A percentile compares a stretch with the other conserved stretches of the same genome.
These are phyloP conservation scores for Cydia pomonella DNA, from an alignment of 1,140 invertebrate species.

Conservation along the genomic window DNA sequence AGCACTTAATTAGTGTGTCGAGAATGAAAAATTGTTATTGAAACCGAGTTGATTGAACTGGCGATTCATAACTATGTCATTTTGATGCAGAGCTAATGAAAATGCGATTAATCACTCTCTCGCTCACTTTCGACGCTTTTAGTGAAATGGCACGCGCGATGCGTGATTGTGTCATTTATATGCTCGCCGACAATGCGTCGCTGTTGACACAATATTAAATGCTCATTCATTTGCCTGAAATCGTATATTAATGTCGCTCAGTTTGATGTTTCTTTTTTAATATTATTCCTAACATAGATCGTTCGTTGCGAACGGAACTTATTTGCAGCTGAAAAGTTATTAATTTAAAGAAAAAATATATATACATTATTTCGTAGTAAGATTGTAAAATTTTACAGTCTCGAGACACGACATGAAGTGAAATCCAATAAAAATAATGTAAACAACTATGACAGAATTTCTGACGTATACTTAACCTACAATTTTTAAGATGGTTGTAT, in stretches of 20 bases:
- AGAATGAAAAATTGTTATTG: conserved; percentile 81
- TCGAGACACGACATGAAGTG: no score
- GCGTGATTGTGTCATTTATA: conserved; percentile 62
- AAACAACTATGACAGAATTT: no score
- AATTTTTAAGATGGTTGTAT: no score
- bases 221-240: conserved; percentile 21
- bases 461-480: no score
- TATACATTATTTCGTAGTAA: no score
- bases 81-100: conserved; percentile 76
- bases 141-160: conserved; percentile 53
- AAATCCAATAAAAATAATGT: no score
- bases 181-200: conserved; percentile 23
- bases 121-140: conserved; percentile 56
- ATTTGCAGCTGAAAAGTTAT: not conserved
- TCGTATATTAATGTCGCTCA: conserved; percentile 4
- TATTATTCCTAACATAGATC: not conserved
- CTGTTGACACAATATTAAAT: conserved; percentile 19
- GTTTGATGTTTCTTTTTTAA: not conserved
- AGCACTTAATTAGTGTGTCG: conserved; percentile 80
- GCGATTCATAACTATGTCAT: conserved; percentile 78
- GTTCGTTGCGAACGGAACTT: not conserved
- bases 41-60: conserved; percentile 78
- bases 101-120: conserved; percentile 70
- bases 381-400: no score
- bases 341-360: no score